phyloP scores from a whole-genome alignment of 2,797 vertebrate species.

The Vespertilio murinus region DNA sequence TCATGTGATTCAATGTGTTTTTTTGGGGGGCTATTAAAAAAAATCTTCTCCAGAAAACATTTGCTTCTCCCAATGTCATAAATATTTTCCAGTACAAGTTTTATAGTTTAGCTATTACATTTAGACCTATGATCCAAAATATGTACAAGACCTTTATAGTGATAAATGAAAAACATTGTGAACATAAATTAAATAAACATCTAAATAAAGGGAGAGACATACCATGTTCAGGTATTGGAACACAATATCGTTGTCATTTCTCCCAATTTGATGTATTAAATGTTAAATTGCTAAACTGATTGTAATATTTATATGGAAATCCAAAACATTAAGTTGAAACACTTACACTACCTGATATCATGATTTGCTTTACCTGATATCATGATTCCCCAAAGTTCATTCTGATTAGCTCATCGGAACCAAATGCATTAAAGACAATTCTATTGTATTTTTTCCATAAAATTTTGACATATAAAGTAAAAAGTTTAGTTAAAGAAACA shows the following conservation, averaged over 20 bases:
- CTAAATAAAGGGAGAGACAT: neutral
- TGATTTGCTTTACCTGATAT: too few relatives aligned
- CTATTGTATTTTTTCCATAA: neutral
- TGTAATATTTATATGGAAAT: neutral
- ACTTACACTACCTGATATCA: neutral
- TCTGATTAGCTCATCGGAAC: neutral
- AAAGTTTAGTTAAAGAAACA: conserved; percentile 14
- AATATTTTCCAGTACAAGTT: neutral
- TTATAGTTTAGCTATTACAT: conserved; percentile 29
- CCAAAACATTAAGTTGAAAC: neutral
- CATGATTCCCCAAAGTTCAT: neutral
- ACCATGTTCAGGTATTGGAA: neutral
- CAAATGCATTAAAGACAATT: neutral
- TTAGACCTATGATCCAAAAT: neutral
- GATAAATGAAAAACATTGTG: neutral
- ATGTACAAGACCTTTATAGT: neutral
- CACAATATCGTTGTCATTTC: neutral
- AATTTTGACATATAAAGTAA: neutral
- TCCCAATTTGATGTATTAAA: neutral
- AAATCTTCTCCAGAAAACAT: neutral
- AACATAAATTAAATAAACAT: neutral
- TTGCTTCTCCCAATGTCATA: neutral
- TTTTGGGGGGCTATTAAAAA: neutral
- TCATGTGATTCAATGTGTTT: neutral
- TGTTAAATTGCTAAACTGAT: neutral